Evolutionary conservation across 2,797 vertebrate species (phyloP).

Genomic region (Enteromius anoplus): DNA sequence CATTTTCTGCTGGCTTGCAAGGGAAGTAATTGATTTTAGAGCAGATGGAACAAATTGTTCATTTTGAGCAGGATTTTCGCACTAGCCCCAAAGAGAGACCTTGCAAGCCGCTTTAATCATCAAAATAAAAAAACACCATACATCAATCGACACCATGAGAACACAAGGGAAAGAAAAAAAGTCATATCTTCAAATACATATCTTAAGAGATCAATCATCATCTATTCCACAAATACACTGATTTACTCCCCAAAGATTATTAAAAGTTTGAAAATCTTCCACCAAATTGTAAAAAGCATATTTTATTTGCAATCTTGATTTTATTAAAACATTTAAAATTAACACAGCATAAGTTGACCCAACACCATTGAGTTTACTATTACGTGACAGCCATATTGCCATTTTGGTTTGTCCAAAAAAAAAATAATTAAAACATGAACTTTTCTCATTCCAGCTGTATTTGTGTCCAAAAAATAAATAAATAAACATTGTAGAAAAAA

Average conservation of each 20-base stretch:
- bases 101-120: not conserved
- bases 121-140: not conserved
- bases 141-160: not conserved
- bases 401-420: not conserved
- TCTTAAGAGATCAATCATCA: too few species aligned
- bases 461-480: not conserved
- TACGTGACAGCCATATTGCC: not conserved
- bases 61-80: constrained; percentile 36
- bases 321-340: not conserved
- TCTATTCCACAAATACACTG: too few species aligned
- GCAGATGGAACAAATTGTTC: constrained; percentile 55
- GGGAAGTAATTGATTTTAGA: constrained; percentile 59
- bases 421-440: not conserved
- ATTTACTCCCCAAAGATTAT: too few species aligned
- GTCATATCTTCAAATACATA: too few species aligned
- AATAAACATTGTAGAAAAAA: not conserved
- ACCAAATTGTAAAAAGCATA: not conserved
- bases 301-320: not conserved
- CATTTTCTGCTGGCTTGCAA: constrained; percentile 46
- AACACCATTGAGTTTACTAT: not conserved
- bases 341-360: not conserved
- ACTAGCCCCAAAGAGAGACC: constrained; percentile 7
- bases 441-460: not conserved
- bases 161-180: not conserved
- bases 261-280: not conserved